Percentiles rank a stretch among this genome's conserved stretches.
phyloP scores from a whole-genome alignment of 1,140 invertebrate species.

The Drosophila bocki region DNA sequence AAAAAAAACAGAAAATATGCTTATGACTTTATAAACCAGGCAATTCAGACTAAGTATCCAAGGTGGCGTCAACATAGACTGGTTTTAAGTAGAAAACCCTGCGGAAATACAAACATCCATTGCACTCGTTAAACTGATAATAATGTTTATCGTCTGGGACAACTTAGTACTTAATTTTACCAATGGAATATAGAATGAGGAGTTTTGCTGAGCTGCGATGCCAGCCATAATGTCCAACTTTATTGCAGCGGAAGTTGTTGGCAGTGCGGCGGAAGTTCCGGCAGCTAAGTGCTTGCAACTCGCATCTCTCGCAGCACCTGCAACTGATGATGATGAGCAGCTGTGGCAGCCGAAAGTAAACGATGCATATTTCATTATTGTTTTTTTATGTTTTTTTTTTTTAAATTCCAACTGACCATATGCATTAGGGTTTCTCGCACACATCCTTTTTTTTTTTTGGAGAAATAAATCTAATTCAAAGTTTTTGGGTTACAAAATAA shows the following conservation, averaged over 20 bases:
- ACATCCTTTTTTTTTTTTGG: too few species aligned
- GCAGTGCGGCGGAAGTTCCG: constrained; percentile 21
- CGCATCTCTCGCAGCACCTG: constrained; percentile 2
- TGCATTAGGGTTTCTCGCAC: background rate
- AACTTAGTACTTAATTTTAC: constrained; percentile 1
- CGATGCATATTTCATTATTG: constrained; percentile 12
- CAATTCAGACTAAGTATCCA: background rate
- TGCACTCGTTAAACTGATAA: background rate
- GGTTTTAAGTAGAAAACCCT: background rate
- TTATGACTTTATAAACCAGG: background rate
- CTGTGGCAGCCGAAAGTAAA: constrained; percentile 7
- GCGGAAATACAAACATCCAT: background rate
- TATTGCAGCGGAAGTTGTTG: constrained; percentile 28
- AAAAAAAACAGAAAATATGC: background rate
- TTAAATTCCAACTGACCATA: background rate
- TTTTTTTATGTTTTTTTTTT: background rate
- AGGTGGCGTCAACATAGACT: constrained; percentile 4
- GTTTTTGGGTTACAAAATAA: background rate
- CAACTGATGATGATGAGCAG: constrained; percentile 14
- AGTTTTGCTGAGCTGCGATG: background rate
- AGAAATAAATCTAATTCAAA: constrained; percentile 1
- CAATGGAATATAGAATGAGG: background rate
- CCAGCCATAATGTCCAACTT: constrained; percentile 20
- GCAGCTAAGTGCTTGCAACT: constrained; percentile 21
- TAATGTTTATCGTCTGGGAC: constrained; percentile 7